These are phyloP conservation scores for Sarcophilus harrisii DNA, from an alignment of 2,797 vertebrate genomes.

Conservation along the genomic window DNA sequence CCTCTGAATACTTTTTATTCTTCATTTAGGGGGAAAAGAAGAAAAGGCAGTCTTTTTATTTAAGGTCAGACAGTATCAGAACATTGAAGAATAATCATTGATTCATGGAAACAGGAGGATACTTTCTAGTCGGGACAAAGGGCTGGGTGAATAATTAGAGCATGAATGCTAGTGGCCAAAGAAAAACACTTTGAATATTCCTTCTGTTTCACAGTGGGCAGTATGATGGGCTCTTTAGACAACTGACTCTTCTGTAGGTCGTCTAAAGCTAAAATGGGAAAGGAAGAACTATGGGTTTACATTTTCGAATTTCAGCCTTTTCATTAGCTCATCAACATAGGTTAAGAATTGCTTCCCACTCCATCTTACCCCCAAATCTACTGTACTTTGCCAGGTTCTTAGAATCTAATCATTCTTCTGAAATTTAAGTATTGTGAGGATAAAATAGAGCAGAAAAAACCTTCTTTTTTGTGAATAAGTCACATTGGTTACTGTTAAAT, in stretches of 20 bases:
- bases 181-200: conserved; percentile 34
- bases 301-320: conserved; percentile 50
- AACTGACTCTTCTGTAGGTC: not conserved
- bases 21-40: not conserved
- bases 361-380: not conserved
- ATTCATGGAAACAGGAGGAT: not conserved
- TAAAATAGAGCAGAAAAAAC: conserved; percentile 22
- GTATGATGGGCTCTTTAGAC: not conserved
- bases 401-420: conserved; percentile 43
- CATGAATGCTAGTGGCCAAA: not conserved
- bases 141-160: not conserved
- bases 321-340: conserved; percentile 5
- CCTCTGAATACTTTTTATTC: conserved; percentile 21
- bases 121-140: conserved; percentile 15
- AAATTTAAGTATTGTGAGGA: not conserved
- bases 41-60: conserved; percentile 4
- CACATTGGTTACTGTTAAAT: not conserved
- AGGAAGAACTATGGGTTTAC: not conserved
- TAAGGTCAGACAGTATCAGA: not conserved
- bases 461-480: conserved; percentile 41
- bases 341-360: not conserved
- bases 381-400: not conserved
- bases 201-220: not conserved
- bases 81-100: not conserved
- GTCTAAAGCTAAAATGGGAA: not conserved